Conservation (phyloP, 2,888 invertebrate species). For the Lordiphosa fenestrarum region DNA sequence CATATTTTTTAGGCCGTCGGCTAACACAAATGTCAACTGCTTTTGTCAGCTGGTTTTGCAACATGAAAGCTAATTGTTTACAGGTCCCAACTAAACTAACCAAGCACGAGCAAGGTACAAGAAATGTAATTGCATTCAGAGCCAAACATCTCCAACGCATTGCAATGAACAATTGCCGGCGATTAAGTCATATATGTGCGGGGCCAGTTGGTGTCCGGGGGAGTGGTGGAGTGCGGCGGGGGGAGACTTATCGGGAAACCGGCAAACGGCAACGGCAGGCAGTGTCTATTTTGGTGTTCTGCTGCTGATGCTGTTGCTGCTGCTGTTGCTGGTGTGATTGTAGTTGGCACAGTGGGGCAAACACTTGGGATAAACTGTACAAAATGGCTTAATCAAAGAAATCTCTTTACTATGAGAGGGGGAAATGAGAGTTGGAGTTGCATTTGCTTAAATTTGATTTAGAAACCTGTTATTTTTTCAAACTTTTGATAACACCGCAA, state of each 20-base stretch:
- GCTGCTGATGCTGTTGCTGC: slow-evolving; percentile 27
- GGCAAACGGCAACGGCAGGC: slow-evolving; percentile 28
- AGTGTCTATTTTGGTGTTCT: slow-evolving; percentile 44
- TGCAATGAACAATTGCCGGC: slow-evolving; percentile 62
- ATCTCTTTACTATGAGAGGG: no score
- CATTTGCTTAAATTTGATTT: no score
- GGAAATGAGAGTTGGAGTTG: no score
- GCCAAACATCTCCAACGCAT: slow-evolving; percentile 35
- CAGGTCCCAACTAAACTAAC: slow-evolving; percentile 12
- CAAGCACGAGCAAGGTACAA: slow-evolving; percentile 36
- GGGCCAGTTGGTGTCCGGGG: slow-evolving; percentile 3
- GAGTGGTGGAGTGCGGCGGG: background rate
- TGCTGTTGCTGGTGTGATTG: slow-evolving; percentile 19
- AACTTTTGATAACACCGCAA: no score
- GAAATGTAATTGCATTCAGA: slow-evolving; percentile 58
- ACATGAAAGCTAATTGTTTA: slow-evolving; percentile 33
- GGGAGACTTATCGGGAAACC: slow-evolving; percentile 26
- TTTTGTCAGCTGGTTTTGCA: slow-evolving; percentile 40
- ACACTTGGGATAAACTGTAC: no score
- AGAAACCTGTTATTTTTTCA: no score
- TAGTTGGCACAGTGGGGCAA: slow-evolving; percentile 31
- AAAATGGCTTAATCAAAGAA: background rate
- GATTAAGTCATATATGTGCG: slow-evolving; percentile 66
- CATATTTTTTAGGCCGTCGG: slow-evolving; percentile 1
- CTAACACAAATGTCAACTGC: slow-evolving; percentile 41